Conservation (phyloP, 2,888 invertebrate species). For the Calliphora vomitoria region DNA sequence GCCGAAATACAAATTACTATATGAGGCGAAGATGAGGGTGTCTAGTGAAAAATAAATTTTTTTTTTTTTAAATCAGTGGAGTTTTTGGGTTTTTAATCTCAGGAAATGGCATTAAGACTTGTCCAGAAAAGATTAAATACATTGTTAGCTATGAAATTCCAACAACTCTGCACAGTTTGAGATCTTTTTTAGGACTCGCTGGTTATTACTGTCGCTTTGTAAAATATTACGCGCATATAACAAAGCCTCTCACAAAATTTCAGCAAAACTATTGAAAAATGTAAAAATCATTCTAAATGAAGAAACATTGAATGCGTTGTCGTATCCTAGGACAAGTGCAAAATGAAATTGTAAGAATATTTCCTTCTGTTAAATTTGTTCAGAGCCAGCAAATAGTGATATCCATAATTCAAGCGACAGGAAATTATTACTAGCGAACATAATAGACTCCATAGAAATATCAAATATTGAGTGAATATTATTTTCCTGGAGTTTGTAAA, state of each 20-base stretch:
- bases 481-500: conserved; percentile 21
- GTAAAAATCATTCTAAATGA: conserved; percentile 24
- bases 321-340: conserved; percentile 6
- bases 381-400: too few relatives aligned
- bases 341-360: too few relatives aligned
- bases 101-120: conserved; percentile 49
- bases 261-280: conserved; percentile 42
- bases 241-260: conserved; percentile 54
- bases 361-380: too few relatives aligned
- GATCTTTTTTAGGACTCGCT: conserved; percentile 50
- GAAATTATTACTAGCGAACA: conserved; percentile 64
- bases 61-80: conserved; percentile 26
- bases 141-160: conserved; percentile 55
- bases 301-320: conserved; percentile 18
- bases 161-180: conserved; percentile 39
- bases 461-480: conserved; percentile 47
- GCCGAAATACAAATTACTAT: conserved; percentile 50
- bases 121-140: conserved; percentile 49
- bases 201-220: conserved; percentile 54
- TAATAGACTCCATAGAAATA: conserved; percentile 52
- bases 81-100: conserved; percentile 36
- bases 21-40: conserved; percentile 19
- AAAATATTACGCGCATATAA: conserved; percentile 47
- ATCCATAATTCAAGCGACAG: conserved; percentile 36
- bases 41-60: conserved; percentile 38